Evolutionary conservation across 2,888 invertebrate species (phyloP), one percentile per base, ranked within the genome.

Genomic region (Acanthoscelides obtectus): DNA sequence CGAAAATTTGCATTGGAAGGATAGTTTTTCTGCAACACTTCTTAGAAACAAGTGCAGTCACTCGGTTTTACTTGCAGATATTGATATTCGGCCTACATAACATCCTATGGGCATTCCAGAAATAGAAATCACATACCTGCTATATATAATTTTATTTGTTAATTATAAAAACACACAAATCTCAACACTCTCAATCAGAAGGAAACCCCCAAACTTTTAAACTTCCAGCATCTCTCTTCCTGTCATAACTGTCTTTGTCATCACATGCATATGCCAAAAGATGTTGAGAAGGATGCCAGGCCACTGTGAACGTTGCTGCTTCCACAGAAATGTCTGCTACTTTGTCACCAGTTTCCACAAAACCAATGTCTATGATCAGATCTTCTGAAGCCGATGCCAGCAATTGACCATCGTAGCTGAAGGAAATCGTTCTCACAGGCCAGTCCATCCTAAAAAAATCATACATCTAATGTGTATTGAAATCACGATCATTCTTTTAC

Each of bases 341-440:
- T 81, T 93, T 93, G 81, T 93, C 93, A 0, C 94, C 98, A 3
- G 96, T 96, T 83, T 95, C 94, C 0, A 97, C 96, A 84, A 96
- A 95, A 5, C 96, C 95, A 76, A 99, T 95, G 80, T 99, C 99
- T 70, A 99, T 98, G 69, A 95, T 90, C 74, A 97, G 90, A 86
- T 99, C 99, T 85, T 99, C 99, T 27, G 97, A 98, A 0, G 97
- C 99, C 0, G 97, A 96, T 0, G 99, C 99, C 5, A 99, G 85
- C 71, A 99, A 87, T 75, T 94, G 90, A 0, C 98, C 97, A 87
- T 99, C 98, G 85, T 96, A 92, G 77, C 97, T 98, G 86, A 99
- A 99, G 27, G 97, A 97, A 64, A 99, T 90, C 0, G 98, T 95
- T 20, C 99, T 88, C 0, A 99, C 98, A 0, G 99, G 98, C 98